A percentile compares a stretch with the other conserved stretches of the same genome.
These are phyloP conservation scores for Parnassius glacialis DNA, from an alignment of 2,888 invertebrate species.

Conservation along the genomic window DNA sequence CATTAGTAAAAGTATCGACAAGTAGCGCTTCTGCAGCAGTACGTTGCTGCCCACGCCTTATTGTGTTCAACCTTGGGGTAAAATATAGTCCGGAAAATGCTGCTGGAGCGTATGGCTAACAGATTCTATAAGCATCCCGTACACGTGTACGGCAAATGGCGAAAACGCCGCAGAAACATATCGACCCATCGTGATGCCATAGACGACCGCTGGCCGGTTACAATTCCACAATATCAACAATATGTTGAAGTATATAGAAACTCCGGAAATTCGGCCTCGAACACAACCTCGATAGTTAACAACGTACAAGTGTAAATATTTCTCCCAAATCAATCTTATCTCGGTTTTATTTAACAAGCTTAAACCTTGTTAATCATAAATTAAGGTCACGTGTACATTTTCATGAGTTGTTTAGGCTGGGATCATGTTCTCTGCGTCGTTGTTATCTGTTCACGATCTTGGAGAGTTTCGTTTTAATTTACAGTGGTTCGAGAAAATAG, in stretches of 20 bases:
- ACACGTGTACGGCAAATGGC: conserved; percentile 50
- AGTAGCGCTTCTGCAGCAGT: background rate
- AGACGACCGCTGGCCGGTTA: conserved; percentile 24
- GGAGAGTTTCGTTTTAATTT: conserved; percentile 11
- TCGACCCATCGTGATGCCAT: conserved; percentile 60
- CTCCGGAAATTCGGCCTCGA: conserved; percentile 10
- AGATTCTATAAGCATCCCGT: conserved; percentile 28
- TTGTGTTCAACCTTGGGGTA: conserved; percentile 14
- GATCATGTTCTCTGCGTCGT: conserved; percentile 3
- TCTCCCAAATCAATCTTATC: conserved; percentile 2
- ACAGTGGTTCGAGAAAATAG: conserved; percentile 1
- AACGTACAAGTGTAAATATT: conserved; percentile 1
- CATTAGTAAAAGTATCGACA: background rate
- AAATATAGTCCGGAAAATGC: conserved; percentile 4
- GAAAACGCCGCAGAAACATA: conserved; percentile 74
- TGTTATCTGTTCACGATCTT: conserved; percentile 21
- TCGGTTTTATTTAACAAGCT: conserved; percentile 2
- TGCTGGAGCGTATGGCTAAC: conserved; percentile 5
- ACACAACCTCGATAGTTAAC: conserved; percentile 1
- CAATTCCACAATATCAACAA: background rate
- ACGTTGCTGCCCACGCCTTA: conserved; percentile 29
- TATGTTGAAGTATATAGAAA: background rate
- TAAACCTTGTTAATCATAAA: conserved; percentile 10
- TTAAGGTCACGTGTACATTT: conserved; percentile 19
- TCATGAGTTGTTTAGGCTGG: conserved; percentile 14